Evolutionary conservation across 2,113 vertebrate species (phyloP), one percentile per base, ranked within the genome.

Genomic region (Gymnogyps californianus): DNA sequence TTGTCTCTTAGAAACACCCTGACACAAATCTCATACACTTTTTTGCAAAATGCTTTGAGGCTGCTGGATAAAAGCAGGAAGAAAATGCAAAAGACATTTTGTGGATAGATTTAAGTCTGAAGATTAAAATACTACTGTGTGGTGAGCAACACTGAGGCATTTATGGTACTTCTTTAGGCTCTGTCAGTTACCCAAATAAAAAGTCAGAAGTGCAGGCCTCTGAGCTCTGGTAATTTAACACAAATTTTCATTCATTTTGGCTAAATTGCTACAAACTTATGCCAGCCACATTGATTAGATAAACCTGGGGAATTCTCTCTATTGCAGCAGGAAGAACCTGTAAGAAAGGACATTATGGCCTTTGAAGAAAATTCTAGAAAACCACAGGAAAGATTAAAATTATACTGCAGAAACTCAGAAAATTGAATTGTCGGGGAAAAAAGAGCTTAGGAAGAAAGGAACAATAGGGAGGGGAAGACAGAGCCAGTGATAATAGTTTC

Each of bases 321-420:
- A 34, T 59, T 55, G 24, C 59, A 95, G 52, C 40, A 72, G 57
- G 57, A 81, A 92, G 49, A 76, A 84, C 19, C 52, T 82, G 34
- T 92, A 40, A 92, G 80, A 71, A 66, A 77, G 42, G 36, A 84
- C 52, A 57, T 91, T 69, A 44, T 1, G 20, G n/a, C 61, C 83
- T 95, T 87, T 72, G 58, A 84, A 89, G 79, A 82, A 81, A 79
- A 76, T 75, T 87, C 59, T 69, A 72, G 72, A 96, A 82, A 90
- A 74, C 40, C 32, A 42, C 55, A 58, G 85, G 75, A 88, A 95
- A 90, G 16, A 57, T 95, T 93, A 81, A 90, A 81, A 59, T 89
- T 42, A 46, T 40, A 91, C 47, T 1, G 5, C 36, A 85, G 64
- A 87, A 95, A 55, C 47, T 89, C 55, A 57, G 80, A 92, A 93